Evolutionary conservation across 2,113 vertebrate species (phyloP).

Genomic region (Sorex fumeus): DNA sequence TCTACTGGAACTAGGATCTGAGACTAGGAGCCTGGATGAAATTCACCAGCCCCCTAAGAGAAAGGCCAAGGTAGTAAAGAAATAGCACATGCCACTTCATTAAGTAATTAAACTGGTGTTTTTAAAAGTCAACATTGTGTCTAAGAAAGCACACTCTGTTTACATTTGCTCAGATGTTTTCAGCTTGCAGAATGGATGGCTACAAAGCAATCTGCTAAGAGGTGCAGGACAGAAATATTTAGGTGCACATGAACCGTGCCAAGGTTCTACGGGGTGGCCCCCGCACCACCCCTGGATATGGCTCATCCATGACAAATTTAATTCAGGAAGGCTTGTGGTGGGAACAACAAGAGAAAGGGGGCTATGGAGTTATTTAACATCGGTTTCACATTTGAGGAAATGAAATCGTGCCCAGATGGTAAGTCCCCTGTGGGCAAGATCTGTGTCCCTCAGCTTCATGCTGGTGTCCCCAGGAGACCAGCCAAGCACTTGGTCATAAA

Average conservation of each 20-base stretch:
- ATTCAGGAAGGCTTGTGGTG: constrained; percentile 18
- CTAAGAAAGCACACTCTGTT: constrained; percentile 50
- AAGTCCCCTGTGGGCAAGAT: constrained; percentile 44
- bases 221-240: constrained; percentile 48
- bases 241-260: constrained; percentile 28
- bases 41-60: not conserved
- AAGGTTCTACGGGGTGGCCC: constrained; percentile 2
- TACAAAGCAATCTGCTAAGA: constrained; percentile 63
- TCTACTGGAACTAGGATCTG: constrained; percentile 39
- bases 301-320: constrained; percentile 47
- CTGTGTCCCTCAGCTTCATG: not conserved
- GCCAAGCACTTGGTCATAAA: not conserved
- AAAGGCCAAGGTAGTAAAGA: constrained; percentile 52
- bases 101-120: constrained; percentile 70
- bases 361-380: constrained; percentile 12
- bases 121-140: constrained; percentile 66
- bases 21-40: constrained; percentile 41
- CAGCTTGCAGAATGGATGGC: constrained; percentile 25
- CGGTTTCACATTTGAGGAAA: constrained; percentile 61
- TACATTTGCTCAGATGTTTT: constrained; percentile 57
- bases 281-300: not conserved
- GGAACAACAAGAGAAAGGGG: constrained; percentile 63
- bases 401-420: not conserved
- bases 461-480: not conserved
- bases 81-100: constrained; percentile 59